Conservation (phyloP, 2,888 invertebrate species). For the Hyles lineata region DNA sequence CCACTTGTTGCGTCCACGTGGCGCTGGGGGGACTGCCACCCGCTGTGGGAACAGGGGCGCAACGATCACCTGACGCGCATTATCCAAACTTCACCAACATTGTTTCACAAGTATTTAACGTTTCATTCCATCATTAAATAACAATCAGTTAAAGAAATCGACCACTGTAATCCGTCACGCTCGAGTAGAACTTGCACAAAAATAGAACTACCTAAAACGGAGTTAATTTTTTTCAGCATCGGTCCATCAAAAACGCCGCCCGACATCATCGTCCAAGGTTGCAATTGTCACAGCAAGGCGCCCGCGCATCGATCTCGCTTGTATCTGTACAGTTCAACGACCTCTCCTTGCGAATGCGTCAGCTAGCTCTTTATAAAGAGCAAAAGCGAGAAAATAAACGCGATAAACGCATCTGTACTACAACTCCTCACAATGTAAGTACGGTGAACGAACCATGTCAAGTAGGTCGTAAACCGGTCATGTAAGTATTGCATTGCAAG, state of each 20-base stretch:
- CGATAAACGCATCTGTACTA: slow-evolving; percentile 77
- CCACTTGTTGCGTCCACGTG: slow-evolving; percentile 81
- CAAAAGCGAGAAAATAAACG: slow-evolving; percentile 79
- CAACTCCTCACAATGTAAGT: slow-evolving; percentile 60
- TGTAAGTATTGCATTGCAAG: slow-evolving; percentile 59
- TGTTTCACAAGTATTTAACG: slow-evolving; percentile 6
- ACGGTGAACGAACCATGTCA: slow-evolving; percentile 74
- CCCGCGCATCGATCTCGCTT: slow-evolving; percentile 61
- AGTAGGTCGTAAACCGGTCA: slow-evolving; percentile 72
- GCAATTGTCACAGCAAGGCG: slow-evolving; percentile 64
- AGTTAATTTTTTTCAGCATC: slow-evolving; percentile 32
- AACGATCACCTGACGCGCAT: slow-evolving; percentile 56
- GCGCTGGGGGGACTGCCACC: slow-evolving; percentile 40
- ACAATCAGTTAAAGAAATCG: slow-evolving; percentile 30
- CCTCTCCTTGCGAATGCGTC: slow-evolving; percentile 73
- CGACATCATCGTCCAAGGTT: slow-evolving; percentile 58
- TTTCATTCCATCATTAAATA: slow-evolving; percentile 19
- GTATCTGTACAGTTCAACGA: slow-evolving; percentile 70
- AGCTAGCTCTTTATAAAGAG: slow-evolving; percentile 79
- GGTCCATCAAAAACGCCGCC: slow-evolving; percentile 37
- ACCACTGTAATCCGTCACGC: slow-evolving; percentile 35
- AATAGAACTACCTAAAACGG: slow-evolving; percentile 34
- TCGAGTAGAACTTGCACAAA: slow-evolving; percentile 34
- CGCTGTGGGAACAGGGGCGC: slow-evolving; percentile 51
- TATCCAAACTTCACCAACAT: slow-evolving; percentile 32